Evolutionary conservation across 1,140 invertebrate species (phyloP), one percentile per base, ranked within the genome.

Genomic region (Drosophila persimilis): DNA sequence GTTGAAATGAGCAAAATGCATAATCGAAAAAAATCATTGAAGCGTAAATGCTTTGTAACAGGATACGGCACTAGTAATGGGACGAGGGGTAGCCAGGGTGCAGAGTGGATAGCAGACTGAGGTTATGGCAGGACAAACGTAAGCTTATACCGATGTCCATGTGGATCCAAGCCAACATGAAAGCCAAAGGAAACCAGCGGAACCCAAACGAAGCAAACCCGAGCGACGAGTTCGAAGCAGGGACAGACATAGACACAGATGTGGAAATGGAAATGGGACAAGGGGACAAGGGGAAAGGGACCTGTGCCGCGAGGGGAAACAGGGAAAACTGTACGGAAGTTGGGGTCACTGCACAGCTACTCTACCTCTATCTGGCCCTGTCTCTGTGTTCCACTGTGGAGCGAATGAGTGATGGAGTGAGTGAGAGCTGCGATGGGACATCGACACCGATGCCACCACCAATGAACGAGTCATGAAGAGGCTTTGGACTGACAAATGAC

Each of bases 21-120:
- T 85, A 85, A 85, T 85, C 80, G 80, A 85, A 85, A 85, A 71
- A 85, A 85, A 70, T 67, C 81, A 80, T 85, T 85, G 81, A 86
- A 67, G 80, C 80, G 80, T 80, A 62, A 85, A 86, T 84, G 77
- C 80, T 85, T 85, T 85, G 80, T 85, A 85, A 86, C 81, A 77
- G 80, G 78, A 85, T 85, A 77, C 69, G 61, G 50, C 45, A 69
- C 60, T 31, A n/a, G n/a, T 9, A 44, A 20, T 2, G 17, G 22
- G 8, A 8, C 26, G 11, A n/a, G 15, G n/a, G 24, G n/a, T 0
- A 29, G 24, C 1, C 2, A 15, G 35, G 43, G n/a, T 20, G 39
- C 41, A 8, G 17, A 44, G 17, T 9, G 8, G 13, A 47, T n/a
- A 17, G n/a, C 20, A 31, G 31, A 35, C 8, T 35, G 31, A 13